A percentile compares a stretch with the other conserved stretches of the same genome.
These are phyloP conservation scores for Nephrotoma guestfalica DNA, from an alignment of 2,888 invertebrate genomes.

Conservation along the genomic window DNA sequence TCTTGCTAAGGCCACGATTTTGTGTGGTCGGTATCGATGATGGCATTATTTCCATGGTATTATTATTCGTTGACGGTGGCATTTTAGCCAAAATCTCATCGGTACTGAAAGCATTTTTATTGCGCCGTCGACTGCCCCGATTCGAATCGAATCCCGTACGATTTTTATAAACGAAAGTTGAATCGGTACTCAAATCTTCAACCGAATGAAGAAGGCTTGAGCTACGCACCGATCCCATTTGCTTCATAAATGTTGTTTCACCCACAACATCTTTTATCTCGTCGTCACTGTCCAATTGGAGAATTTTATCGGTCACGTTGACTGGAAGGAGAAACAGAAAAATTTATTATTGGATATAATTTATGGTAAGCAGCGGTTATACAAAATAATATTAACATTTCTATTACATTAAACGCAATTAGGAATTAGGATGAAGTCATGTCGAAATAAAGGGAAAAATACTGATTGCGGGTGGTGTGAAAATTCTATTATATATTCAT, in stretches of 20 bases:
- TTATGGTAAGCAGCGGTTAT: slow-evolving; percentile 15
- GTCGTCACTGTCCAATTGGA: slow-evolving; percentile 31
- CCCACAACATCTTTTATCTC: slow-evolving; percentile 42
- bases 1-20: slow-evolving; percentile 31
- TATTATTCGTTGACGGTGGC: slow-evolving; percentile 21
- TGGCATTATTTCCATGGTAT: slow-evolving; percentile 11
- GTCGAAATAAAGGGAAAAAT: not conserved
- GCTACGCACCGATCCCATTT: slow-evolving; percentile 49
- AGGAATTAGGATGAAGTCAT: not conserved
- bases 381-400: slow-evolving; percentile 27
- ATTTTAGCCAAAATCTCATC: slow-evolving; percentile 31
- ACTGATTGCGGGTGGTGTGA: not conserved
- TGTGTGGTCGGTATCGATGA: slow-evolving; percentile 16
- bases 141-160: slow-evolving; percentile 27
- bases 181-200: slow-evolving; percentile 59
- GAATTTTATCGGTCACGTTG: slow-evolving; percentile 15
- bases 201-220: slow-evolving; percentile 59
- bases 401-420: slow-evolving; percentile 10
- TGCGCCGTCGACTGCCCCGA: slow-evolving; percentile 29
- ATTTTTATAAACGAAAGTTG: slow-evolving; percentile 55
- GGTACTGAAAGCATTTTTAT: slow-evolving; percentile 26
- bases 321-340: slow-evolving; percentile 12
- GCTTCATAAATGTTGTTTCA: slow-evolving; percentile 37
- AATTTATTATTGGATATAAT: not conserved
- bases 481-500: not conserved